Conservation (phyloP, 2,797 vertebrate species). For the Miichthys miiuy region DNA sequence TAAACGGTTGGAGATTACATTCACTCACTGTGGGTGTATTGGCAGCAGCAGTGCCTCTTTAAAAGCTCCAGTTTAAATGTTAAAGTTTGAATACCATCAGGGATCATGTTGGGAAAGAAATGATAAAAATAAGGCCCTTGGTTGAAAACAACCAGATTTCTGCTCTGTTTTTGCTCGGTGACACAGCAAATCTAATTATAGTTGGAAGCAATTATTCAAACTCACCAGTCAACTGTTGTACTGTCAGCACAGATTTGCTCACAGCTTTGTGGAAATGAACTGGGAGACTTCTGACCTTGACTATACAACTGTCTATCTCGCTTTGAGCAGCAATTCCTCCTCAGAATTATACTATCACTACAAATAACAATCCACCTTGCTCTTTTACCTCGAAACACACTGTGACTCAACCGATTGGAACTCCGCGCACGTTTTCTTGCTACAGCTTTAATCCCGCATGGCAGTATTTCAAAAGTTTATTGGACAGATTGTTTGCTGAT, state of each 20-base stretch:
- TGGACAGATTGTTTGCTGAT: slow-evolving; percentile 17
- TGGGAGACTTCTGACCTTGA: slow-evolving; percentile 32
- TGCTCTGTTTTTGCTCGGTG: slow-evolving; percentile 21
- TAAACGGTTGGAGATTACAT: slow-evolving; percentile 34
- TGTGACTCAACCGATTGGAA: slow-evolving; percentile 25
- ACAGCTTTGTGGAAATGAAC: slow-evolving; percentile 40
- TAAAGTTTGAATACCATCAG: slow-evolving; percentile 5
- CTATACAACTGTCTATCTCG: slow-evolving; percentile 10
- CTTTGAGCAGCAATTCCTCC: slow-evolving; percentile 39
- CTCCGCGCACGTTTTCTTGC: neutral
- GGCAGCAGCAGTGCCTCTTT: slow-evolving; percentile 12
- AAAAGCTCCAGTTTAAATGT: neutral
- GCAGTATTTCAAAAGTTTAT: slow-evolving; percentile 33
- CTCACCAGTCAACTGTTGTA: slow-evolving; percentile 39
- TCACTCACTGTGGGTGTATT: slow-evolving; percentile 41
- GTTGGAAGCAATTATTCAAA: slow-evolving; percentile 46
- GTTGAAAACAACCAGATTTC: neutral
- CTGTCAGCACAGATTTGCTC: slow-evolving; percentile 46
- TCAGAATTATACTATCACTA: slow-evolving; percentile 49
- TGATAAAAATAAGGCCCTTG: neutral
- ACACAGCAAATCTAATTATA: slow-evolving; percentile 44
- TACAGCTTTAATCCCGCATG: slow-evolving; percentile 26
- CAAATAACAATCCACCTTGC: slow-evolving; percentile 38
- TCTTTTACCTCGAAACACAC: slow-evolving; percentile 33
- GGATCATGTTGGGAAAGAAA: neutral